A percentile compares a stretch with the other conserved stretches of the same genome.
Conservation (phyloP, 2,113 vertebrate species). For the Edolisoma coerulescens region DNA sequence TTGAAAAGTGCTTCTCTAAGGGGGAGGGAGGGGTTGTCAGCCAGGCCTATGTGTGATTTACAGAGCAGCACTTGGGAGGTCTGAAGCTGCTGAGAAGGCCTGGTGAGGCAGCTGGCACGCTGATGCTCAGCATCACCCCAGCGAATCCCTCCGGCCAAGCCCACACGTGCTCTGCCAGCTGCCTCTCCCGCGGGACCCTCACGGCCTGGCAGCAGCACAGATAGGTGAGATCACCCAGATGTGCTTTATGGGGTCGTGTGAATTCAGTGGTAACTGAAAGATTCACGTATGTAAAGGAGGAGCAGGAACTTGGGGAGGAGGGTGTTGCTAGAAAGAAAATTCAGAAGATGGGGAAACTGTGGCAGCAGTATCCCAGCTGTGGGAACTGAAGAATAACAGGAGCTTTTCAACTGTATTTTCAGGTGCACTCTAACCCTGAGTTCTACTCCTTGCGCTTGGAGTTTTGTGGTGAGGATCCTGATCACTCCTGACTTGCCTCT, state of each 20-base stretch:
- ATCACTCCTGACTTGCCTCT: not conserved
- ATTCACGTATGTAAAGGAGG: not conserved
- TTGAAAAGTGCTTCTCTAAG: not conserved
- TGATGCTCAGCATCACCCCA: not conserved
- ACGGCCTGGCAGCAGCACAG: not conserved
- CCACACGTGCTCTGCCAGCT: not conserved
- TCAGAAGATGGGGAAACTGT: not conserved
- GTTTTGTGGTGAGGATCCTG: not conserved
- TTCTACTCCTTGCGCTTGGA: not conserved
- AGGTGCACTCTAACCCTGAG: not conserved
- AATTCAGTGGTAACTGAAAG: not conserved
- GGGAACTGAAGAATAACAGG: not conserved
- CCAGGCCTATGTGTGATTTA: not conserved
- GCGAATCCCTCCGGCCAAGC: not conserved
- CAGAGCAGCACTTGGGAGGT: not conserved
- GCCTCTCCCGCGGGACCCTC: accelerated
- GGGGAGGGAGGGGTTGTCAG: accelerated
- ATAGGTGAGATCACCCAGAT: no score
- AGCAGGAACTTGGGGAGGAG: not conserved
- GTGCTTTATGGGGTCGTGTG: not conserved
- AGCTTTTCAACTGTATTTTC: not conserved
- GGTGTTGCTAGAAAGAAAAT: not conserved
- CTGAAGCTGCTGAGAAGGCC: not conserved
- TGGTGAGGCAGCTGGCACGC: not conserved
- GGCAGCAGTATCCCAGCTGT: not conserved